These are phyloP conservation scores for Sanderia malayensis DNA, from an alignment of 30 jellyfish, hydroid and myxozoan species.

Conservation along the genomic window DNA sequence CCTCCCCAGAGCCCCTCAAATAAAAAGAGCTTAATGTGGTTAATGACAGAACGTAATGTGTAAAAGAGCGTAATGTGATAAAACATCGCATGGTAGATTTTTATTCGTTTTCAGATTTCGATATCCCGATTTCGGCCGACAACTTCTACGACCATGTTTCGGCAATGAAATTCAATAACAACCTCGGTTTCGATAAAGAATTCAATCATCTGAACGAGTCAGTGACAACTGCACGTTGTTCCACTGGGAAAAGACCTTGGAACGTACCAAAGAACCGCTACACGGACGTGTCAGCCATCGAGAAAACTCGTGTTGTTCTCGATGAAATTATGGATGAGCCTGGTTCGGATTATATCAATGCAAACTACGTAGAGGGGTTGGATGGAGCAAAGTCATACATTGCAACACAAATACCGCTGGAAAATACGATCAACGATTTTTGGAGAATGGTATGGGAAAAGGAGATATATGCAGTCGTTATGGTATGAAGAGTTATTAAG, in stretches of 20 bases:
- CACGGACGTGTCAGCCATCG: constrained; percentile 65
- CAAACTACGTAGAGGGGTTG: constrained; percentile 55
- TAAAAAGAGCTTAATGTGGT: too few species aligned
- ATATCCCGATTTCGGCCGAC: constrained; percentile 68
- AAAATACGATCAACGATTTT: constrained; percentile 63
- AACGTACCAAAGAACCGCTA: constrained; percentile 65
- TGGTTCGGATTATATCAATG: constrained; percentile 74
- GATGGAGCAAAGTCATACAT: constrained; percentile 56
- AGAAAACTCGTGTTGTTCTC: constrained; percentile 64
- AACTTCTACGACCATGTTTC: constrained; percentile 79
- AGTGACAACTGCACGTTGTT: neutral
- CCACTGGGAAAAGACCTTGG: constrained; percentile 64
- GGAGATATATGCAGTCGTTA: constrained; percentile 56
- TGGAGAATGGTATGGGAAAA: constrained; percentile 90
- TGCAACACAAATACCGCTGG: constrained; percentile 86
- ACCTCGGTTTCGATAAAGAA: constrained; percentile 69
- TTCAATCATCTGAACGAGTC: constrained; percentile 30
- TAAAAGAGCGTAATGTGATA: too few species aligned
- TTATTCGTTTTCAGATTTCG: too few species aligned
- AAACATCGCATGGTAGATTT: too few species aligned
- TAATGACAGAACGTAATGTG: too few species aligned
- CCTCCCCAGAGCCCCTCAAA: too few species aligned
- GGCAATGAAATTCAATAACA: constrained; percentile 66
- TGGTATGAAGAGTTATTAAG: constrained; percentile 37
- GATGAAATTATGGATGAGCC: constrained; percentile 17